Percentiles rank a stretch among this genome's conserved stretches.
Evolutionary conservation across 2,888 invertebrate species (phyloP).

Genomic region (Caradrina clavipalpis): DNA sequence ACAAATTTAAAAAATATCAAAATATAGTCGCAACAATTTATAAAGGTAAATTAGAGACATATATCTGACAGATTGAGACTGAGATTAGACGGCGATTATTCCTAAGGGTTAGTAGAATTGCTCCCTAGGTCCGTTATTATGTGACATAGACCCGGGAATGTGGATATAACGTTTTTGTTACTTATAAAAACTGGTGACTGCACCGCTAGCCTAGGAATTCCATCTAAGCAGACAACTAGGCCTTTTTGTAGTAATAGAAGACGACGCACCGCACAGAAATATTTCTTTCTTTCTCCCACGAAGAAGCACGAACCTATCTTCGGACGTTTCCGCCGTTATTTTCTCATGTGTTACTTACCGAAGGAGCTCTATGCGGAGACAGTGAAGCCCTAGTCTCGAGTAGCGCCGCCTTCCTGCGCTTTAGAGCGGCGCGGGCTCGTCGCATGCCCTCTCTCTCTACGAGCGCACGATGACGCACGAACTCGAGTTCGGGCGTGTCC

Average conservation of each 20-base stretch:
- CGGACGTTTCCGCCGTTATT: neutral
- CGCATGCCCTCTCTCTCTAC: conserved; percentile 95
- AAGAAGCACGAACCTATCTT: neutral
- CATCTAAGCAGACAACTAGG: neutral
- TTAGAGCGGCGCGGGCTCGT: conserved; percentile 94
- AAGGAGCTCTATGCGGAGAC: conserved; percentile 78
- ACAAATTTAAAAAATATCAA: no score
- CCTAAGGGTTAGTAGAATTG: no score
- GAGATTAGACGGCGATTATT: no score
- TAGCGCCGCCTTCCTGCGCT: conserved; percentile 93
- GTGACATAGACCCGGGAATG: no score
- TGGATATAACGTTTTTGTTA: neutral
- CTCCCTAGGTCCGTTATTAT: no score
- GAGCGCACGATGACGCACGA: conserved; percentile 95
- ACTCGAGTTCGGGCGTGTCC: conserved; percentile 93
- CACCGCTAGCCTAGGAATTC: neutral
- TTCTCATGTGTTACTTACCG: conserved; percentile 67
- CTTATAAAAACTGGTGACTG: neutral
- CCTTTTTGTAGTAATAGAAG: neutral
- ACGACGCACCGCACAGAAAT: neutral
- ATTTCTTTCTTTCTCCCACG: neutral
- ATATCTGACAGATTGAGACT: no score
- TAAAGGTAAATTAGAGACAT: no score
- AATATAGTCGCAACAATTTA: no score
- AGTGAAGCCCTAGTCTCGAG: conserved; percentile 91